Evolutionary conservation across 2,888 invertebrate genomes (phyloP), one percentile per base, ranked within the genome.

Genomic region (Brachypterus glaber): DNA sequence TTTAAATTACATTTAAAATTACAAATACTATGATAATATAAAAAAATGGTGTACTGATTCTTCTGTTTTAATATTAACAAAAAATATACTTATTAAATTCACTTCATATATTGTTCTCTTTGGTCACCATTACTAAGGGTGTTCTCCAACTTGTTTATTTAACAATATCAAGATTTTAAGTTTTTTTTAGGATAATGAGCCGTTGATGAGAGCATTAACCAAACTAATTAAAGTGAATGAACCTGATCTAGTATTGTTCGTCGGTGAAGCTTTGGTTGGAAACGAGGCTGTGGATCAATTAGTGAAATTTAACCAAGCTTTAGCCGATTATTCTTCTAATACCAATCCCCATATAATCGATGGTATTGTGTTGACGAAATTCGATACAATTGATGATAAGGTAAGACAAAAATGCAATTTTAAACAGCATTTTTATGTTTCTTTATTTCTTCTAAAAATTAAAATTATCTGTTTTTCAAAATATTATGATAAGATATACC

Each of bases 331-430:
- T 68, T 78, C 79, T 36, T 76, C 82, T 1, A 64, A 53, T 36
- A 74, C 80, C 1, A 80, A 80, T 62, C 91, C 93, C 0, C 91
- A 92, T 59, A 78, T 92, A 30, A 96, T 99, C 52, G 98, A 99
- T 67, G 98, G 98, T 33, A 99, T 99, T 52, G 95, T 99, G 8
- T 74, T 99, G 31, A 98, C 98, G 4, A 99, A 99, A 69, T 99
- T 99, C 69, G 98, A 99, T 66, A 99, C 98, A 1, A 97, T 99
- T 55, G 98, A 99, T 64, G 98, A 99, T 66, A 97, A 98, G 73
- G 85, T 62, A 51, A 44, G 77, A 52, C 40, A 9, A 12, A 7
- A 30, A 26, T 30, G 17, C 12, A 21, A n/a, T n/a, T n/a, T n/a
- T n/a, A n/a, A n/a, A n/a, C n/a, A n/a, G n/a, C n/a, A n/a, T n/a